Conservation (phyloP, 2,113 vertebrate genomes). For the Plecturocebus donacophilus region DNA sequence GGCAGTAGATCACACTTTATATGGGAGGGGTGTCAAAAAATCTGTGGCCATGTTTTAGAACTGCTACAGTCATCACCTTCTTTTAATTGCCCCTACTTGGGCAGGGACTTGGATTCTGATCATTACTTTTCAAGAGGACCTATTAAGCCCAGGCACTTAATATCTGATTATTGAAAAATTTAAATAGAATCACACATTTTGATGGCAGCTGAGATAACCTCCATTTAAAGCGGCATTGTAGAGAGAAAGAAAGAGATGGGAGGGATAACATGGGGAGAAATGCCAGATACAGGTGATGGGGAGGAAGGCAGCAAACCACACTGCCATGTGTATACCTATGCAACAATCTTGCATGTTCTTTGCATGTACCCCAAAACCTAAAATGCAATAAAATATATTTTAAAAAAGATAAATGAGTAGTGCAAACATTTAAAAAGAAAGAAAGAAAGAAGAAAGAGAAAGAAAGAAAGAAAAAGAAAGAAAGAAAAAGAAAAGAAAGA, state of each 20-base stretch:
- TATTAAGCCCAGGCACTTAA: background rate
- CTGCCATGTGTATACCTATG: too few species aligned
- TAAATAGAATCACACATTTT: slow-evolving; percentile 3
- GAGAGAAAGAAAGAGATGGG: background rate
- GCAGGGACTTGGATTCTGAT: too few species aligned
- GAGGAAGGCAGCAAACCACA: too few species aligned
- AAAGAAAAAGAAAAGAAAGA: too few species aligned
- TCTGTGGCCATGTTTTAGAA: background rate
- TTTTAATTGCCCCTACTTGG: background rate
- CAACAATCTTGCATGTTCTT: too few species aligned
- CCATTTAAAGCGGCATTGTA: background rate
- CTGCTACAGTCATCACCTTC: background rate
- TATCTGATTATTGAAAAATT: background rate
- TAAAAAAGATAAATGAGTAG: too few species aligned
- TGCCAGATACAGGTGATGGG: too few species aligned
- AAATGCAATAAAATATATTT: too few species aligned
- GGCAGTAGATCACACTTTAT: background rate
- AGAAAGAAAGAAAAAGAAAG: background rate
- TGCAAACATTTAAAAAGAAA: too few species aligned
- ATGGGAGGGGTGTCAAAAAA: background rate
- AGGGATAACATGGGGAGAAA: too few species aligned
- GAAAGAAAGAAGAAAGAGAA: background rate
- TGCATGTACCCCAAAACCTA: too few species aligned
- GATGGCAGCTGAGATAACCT: background rate
- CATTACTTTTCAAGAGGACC: background rate